Conservation (phyloP, 2,888 invertebrate species). For the Eristalinus aeneus region DNA sequence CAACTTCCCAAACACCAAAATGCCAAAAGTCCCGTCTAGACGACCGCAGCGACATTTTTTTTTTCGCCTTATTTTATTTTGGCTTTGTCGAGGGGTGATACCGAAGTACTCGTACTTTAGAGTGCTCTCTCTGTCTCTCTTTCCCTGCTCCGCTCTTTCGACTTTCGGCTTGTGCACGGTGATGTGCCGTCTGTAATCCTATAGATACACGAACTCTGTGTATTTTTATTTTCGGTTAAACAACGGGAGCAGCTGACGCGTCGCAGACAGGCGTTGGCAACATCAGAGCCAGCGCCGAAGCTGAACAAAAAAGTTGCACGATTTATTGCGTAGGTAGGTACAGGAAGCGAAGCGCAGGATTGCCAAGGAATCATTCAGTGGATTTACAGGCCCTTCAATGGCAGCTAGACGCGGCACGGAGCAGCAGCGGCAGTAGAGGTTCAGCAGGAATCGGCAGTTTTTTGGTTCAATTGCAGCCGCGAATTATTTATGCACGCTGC, state of each 20-base stretch:
- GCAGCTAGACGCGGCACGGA: neutral
- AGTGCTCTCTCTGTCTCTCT: conserved; percentile 3
- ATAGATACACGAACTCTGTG: conserved; percentile 21
- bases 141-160: neutral
- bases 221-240: conserved; percentile 50
- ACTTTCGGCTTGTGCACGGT: neutral
- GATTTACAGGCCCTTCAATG: neutral
- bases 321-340: conserved; percentile 30
- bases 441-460: neutral
- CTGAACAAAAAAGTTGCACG: conserved; percentile 4
- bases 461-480: neutral
- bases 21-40: conserved; percentile 63
- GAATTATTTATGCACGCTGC: neutral
- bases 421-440: neutral
- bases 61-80: neutral
- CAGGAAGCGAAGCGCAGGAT: neutral
- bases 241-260: conserved; percentile 59
- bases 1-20: conserved; percentile 43
- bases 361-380: neutral
- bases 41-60: conserved; percentile 60
- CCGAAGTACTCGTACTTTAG: conserved; percentile 10
- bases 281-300: neutral
- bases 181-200: conserved; percentile 9
- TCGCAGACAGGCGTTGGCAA: conserved; percentile 26
- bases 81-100: conserved; percentile 29